Evolutionary conservation across 2,113 vertebrate genomes (phyloP).

Genomic region (Sander lucioperca): DNA sequence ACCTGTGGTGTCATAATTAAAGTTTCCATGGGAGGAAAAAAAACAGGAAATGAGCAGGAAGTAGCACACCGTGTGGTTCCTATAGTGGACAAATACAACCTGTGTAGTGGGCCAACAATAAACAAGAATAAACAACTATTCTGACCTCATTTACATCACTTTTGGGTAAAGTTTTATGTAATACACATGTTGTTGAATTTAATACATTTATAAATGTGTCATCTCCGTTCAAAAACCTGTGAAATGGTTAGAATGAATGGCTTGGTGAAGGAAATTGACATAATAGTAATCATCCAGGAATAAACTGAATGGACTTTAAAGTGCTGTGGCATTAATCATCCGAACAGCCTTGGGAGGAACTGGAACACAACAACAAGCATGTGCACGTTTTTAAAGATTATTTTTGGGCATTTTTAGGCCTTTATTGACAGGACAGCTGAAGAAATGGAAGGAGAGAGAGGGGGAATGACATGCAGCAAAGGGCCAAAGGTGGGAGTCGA

Average conservation of each 20-base stretch:
- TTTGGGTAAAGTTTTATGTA: not conserved
- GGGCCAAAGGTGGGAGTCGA: too few relatives aligned
- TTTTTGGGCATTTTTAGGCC: too few relatives aligned
- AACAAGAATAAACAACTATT: not conserved
- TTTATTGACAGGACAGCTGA: too few relatives aligned
- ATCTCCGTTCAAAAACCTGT: not conserved
- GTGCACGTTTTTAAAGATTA: not conserved
- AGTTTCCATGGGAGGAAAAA: constrained; percentile 41
- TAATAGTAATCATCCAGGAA: not conserved
- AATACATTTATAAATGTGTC: not conserved
- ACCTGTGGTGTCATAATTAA: constrained; percentile 29
- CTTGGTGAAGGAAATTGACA: not conserved
- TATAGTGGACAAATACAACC: not conserved
- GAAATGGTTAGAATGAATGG: not conserved
- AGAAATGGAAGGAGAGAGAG: too few relatives aligned
- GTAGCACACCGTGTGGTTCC: constrained; percentile 24
- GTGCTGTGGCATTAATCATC: not conserved
- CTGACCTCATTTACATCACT: not conserved
- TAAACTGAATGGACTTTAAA: not conserved
- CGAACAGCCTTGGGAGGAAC: not conserved
- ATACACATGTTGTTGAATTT: too few relatives aligned
- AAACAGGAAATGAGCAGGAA: constrained; percentile 64
- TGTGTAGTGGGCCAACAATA: not conserved
- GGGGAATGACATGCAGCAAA: too few relatives aligned
- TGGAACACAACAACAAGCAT: not conserved